Evolutionary conservation across 2,113 vertebrate species (phyloP).

Genomic region (Genyomyrus donnyi): DNA sequence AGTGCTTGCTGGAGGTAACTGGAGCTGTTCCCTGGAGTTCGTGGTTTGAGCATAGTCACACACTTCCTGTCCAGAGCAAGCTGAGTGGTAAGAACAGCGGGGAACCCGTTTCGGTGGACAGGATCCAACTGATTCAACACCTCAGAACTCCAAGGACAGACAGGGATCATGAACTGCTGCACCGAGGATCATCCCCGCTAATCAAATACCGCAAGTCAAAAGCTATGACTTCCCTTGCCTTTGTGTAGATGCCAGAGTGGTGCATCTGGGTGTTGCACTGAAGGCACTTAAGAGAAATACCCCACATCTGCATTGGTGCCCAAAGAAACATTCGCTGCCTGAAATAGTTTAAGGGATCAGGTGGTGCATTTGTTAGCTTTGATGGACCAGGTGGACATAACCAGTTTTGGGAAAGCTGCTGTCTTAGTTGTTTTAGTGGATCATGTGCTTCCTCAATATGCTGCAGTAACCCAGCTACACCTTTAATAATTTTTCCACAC

Average conservation of each 20-base stretch:
- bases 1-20: neutral
- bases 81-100: neutral
- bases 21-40: neutral
- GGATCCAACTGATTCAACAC: too few species aligned
- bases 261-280: neutral
- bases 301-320: too few species aligned
- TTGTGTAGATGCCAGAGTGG: neutral
- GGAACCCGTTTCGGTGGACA: neutral
- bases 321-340: too few species aligned
- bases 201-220: too few species aligned
- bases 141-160: too few species aligned
- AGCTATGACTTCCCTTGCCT: neutral
- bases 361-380: too few species aligned
- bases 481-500: neutral
- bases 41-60: neutral
- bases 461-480: neutral
- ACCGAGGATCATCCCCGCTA: too few species aligned
- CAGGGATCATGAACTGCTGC: too few species aligned
- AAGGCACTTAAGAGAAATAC: neutral
- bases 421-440: neutral
- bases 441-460: neutral
- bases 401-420: too few species aligned
- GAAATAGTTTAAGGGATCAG: too few species aligned
- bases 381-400: too few species aligned
- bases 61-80: neutral